Base-by-base conservation (phyloP, 1,140 invertebrate species). In the Streblospio benedicti region DNA sequence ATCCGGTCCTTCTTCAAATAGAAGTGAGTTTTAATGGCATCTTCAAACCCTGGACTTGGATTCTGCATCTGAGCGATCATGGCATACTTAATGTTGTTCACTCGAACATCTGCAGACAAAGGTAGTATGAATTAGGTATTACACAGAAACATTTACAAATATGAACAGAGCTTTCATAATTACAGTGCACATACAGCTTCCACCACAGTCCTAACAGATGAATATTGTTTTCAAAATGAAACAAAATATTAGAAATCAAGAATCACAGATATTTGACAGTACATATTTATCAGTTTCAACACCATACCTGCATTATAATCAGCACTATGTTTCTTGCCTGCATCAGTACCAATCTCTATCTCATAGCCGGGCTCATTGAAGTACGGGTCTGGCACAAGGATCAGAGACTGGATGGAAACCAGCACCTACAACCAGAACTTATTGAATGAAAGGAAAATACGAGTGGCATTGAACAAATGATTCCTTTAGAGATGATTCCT, bases 31-130 rank as follows among this genome's bases (percentile, higher is more conserved):
- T 63, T 62, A 12, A 69, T 67, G 25, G 66, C 60, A 50, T 67
- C 67, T 41, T 67, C 66, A 67, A 69, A 69, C n/a, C 67, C 67
- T 27, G 60, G 60, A 32, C 59, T 67, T 44, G 67, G 66, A 31
- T 63, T 65, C 43, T 66, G 64, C 9, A 69, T 54, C 49, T 69
- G 64, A 18, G 53, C 61, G n/a, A 67, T 64, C 62, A 69, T 66
- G 18, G 67, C 67, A 62, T 69, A 66, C 53, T 67, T 67, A 4
- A 69, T 69, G 33, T 64, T 67, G 56, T 69, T 69, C 33, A 66
- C 64, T 18, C 57, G 57, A 12, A 66, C 62, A 57, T 66, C 67
- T 69, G 56, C 2, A 61, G 47, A 47, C 9, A 60, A 33, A 60
- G n/a, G n/a, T n/a, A n/a, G n/a, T 47, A 49, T 16, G 49, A 14